Evolutionary conservation across 2,888 invertebrate genomes (phyloP), one percentile per base, ranked within the genome.

Genomic region (Leucoma salicis): DNA sequence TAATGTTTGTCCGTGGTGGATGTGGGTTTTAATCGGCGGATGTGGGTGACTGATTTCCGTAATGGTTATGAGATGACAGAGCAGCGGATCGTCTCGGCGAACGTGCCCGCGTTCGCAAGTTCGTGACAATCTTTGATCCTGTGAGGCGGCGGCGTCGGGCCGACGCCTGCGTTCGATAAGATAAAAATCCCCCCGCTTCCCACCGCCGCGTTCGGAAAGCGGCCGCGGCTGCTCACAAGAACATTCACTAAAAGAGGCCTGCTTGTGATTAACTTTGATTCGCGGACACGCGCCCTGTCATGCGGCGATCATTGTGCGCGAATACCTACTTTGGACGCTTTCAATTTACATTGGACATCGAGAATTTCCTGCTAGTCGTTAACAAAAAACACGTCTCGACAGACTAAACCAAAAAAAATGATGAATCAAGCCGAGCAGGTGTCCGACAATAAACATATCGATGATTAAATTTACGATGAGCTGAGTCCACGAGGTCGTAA

Each of bases 181-280:
- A 72, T 70, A 71, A 71, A 58, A 47, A 48, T 56, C 58, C 59
- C 58, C 27, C 27, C 53, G 51, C 57, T 50, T 53, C 48, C 47
- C 47, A 49, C 55, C 46, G 45, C 53, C 38, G 15, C 47, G 41
- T 37, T 57, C 70, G 70, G 74, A 69, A 71, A 71, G 66, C 60
- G 68, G 63, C 68, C 67, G 49, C 65, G n/a, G 66, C 70, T 18
- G 25, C 21, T 65, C 70, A 72, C 73, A 75, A 79, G 78, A 81
- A 80, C 76, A 72, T 78, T 78, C 68, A 76, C 74, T 13, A 75
- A 80, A 11, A 78, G 68, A 76, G 74, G 72, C 71, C 72, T 71
- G 49, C 66, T 52, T 63, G 61, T 60, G 70, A 69, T 68, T 70
- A 73, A 71, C 71, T 70, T 73, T 72, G 66, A 60, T 53, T 53